Evolutionary conservation across 2,113 vertebrate genomes (phyloP), one percentile per base, ranked within the genome.

Genomic region (Neofelis nebulosa): DNA sequence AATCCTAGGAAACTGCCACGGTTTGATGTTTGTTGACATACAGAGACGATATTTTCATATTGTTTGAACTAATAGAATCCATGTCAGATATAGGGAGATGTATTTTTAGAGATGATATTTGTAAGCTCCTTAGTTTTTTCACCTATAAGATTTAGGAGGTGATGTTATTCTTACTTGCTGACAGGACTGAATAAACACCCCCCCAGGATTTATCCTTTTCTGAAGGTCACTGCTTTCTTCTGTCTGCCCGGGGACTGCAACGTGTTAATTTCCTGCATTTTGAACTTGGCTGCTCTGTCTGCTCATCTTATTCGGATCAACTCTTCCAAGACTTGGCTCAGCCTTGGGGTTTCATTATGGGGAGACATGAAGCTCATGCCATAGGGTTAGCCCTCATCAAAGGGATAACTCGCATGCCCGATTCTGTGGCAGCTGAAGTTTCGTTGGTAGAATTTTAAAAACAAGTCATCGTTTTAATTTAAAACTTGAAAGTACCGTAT

Each of bases 361-460:
- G 57, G 11, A 97, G 81, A 97, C 91, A 73, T 33, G 89, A 94
- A 87, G 94, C 87, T 69, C 81, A 87, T 41, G 86, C 80, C 89
- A 57, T n/a, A 83, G 93, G 68, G 91, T 81, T 79, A 85, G 65
- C 66, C 27, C 65, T 94, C 97, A 97, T 98, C 97, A 98, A 98
- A 98, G 97, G 97, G 98, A 97, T 95, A 95, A 29, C 81, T 97
- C 23, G 11, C 96, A 95, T 96, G 97, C 97, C 89, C 97, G 97
- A 90, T 98, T 90, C 91, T 96, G 97, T 94, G 97, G 95, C 91
- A 98, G 98, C 96, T 69, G 33, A 74, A 52, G 57, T 88, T 95
- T 96, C 48, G 0, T 23, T 66, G 91, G 91, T 89, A 97, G 97
- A 97, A 94, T 97, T 92, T 89, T 91, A 95, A 98, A 91, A 93